phyloP scores from a whole-genome alignment of 2,888 invertebrate species.

The Erynnis tages region DNA sequence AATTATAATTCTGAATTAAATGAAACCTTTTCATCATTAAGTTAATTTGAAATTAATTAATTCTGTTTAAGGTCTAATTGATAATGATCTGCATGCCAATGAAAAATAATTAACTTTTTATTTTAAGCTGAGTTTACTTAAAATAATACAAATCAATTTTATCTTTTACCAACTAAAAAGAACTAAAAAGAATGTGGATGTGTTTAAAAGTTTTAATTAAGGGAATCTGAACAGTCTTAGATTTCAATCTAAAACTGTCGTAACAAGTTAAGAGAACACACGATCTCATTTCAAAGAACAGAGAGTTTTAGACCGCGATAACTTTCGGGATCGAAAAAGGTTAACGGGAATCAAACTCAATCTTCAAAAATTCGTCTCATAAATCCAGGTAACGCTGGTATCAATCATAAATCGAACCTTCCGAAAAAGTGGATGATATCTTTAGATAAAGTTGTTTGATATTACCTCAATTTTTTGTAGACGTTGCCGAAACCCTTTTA shows the following conservation, averaged over 20 bases:
- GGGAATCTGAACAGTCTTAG: not conserved
- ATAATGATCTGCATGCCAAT: no score
- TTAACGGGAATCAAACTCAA: conserved; percentile 20
- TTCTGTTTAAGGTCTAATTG: no score
- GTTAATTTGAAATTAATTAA: no score
- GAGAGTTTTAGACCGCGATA: not conserved
- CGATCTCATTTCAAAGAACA: conserved; percentile 1
- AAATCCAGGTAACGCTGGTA: conserved; percentile 25
- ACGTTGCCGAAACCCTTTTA: conserved; percentile 8
- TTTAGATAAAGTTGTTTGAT: conserved; percentile 14
- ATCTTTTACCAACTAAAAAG: no score
- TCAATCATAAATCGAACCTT: conserved; percentile 25
- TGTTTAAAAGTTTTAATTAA: no score
- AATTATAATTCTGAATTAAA: no score
- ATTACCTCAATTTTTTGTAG: conserved; percentile 16
- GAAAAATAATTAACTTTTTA: no score
- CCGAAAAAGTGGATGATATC: conserved; percentile 18
- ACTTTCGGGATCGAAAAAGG: conserved; percentile 19
- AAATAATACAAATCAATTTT: no score
- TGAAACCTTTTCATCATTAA: no score
- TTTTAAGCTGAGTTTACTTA: no score
- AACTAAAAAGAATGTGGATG: no score
- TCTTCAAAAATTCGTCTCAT: conserved; percentile 21
- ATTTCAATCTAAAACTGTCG: not conserved
- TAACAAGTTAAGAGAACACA: not conserved